Conservation (phyloP, 1,140 invertebrate species). For the Archivesica marissinica region DNA sequence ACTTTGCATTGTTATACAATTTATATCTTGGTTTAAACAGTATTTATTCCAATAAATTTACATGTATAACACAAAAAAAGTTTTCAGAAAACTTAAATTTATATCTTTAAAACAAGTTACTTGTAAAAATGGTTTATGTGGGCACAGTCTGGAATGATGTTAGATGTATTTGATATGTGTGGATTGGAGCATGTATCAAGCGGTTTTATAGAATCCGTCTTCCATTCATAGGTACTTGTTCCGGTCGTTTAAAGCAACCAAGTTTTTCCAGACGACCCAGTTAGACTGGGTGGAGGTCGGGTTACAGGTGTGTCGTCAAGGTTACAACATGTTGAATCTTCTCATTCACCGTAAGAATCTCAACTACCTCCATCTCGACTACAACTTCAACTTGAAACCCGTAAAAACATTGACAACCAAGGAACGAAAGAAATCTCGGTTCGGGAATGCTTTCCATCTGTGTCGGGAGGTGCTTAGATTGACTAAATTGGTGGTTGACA, state of each 20-base stretch:
- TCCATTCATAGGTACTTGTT: constrained; percentile 91
- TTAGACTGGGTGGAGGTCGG: constrained; percentile 99
- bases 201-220: too few species aligned
- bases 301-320: constrained; percentile 97
- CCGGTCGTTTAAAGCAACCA: constrained; percentile 99
- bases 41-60: too few species aligned
- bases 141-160: too few species aligned
- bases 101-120: too few species aligned
- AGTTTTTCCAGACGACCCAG: constrained; percentile 99
- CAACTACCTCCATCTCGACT: constrained; percentile 99
- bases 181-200: too few species aligned
- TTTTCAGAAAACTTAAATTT: too few species aligned
- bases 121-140: too few species aligned
- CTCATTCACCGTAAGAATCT: constrained; percentile 99
- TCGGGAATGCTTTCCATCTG: constrained; percentile 99
- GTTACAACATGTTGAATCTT: constrained; percentile 99
- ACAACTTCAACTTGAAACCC: constrained; percentile 99
- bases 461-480: constrained; percentile 99
- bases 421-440: constrained; percentile 99
- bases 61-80: too few species aligned
- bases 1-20: too few species aligned
- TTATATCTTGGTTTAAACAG: too few species aligned
- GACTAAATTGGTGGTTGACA: constrained; percentile 99
- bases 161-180: too few species aligned
- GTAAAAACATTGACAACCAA: constrained; percentile 99